Base-by-base conservation (phyloP, 1,140 invertebrate genomes). In the Lanistes nyassanus region DNA sequence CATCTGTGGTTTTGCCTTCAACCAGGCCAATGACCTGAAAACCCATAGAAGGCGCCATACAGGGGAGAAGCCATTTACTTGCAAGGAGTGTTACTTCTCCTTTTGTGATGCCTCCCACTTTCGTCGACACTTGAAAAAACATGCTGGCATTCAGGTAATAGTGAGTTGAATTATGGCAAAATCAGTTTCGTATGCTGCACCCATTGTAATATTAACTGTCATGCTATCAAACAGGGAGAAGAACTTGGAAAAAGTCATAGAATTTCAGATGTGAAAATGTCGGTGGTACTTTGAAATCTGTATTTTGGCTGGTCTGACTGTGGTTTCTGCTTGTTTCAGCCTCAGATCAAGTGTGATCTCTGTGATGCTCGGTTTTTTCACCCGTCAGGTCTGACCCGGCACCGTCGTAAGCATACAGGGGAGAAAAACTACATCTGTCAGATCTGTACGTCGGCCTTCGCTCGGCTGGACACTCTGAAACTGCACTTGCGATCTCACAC, bases 401-500 rank as follows among this genome's bases (percentile, higher is more conserved):
- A 79, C 73, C 36, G 36, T 19, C 60, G 69, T 31, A 55, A 51
- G 13, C 77, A 79, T 64, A 79, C 77, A 56, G 77, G 77, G 23
- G 55, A 78, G 64, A 78, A 78, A 26, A 65, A 73, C 26, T 74
- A 70, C 31, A 53, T 53, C 21, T 78, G 76, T 68, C 42, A 74
- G 9, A 31, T 64, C 21, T 75, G 68, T 58, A 60, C 53, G 2
- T 60, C 65, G 9, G 42, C 51, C 29, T 76, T 70, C 29, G 68
- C 74, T n/a, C 74, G 74, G 2, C 23, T 16, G 2, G 74, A 75
- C 51, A 75, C 64, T 26, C 69, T 86, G 95, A 96, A 88, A 93
- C 94, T 91, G 92, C 94, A 84, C 91, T 90, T 94, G 80, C 93
- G 94, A 86, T 93, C 92, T 4, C 88, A 89, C 71, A 88, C 87